Percentiles rank a stretch among this genome's conserved stretches.
phyloP scores from a whole-genome alignment of 2,888 invertebrate genomes.

The Leptopilina syphax region DNA sequence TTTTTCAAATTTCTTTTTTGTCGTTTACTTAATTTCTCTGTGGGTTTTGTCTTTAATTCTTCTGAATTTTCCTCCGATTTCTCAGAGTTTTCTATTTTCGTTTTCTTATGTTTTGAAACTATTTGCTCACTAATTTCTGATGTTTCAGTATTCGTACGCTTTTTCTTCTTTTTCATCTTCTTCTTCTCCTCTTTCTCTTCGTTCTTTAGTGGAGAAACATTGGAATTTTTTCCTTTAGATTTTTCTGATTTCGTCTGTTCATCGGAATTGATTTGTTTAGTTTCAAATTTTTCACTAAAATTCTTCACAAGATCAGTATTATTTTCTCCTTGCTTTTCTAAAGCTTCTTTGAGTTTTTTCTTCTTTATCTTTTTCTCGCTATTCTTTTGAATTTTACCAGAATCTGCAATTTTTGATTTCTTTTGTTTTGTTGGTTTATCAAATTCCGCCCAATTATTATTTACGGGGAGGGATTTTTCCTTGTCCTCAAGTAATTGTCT shows the following conservation, averaged over 20 bases:
- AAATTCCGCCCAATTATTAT: constrained; percentile 72
- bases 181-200: background rate
- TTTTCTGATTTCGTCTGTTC: constrained; percentile 2
- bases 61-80: constrained; percentile 31
- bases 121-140: constrained; percentile 53
- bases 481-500: constrained; percentile 66
- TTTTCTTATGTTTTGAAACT: constrained; percentile 63
- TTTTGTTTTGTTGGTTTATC: constrained; percentile 56
- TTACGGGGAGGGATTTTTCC: constrained; percentile 65
- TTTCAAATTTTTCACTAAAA: constrained; percentile 32
- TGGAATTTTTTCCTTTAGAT: background rate
- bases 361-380: constrained; percentile 40
- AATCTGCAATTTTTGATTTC: constrained; percentile 60
- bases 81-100: constrained; percentile 50
- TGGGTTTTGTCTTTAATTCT: background rate
- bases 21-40: constrained; percentile 63
- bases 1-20: constrained; percentile 68
- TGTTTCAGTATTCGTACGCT: constrained; percentile 10
- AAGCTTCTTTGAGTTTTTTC: constrained; percentile 35
- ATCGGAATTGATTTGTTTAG: background rate
- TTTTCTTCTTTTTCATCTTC: background rate
- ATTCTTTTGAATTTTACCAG: constrained; percentile 10
- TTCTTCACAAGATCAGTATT: background rate
- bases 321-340: constrained; percentile 19
- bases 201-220: background rate